A percentile compares a stretch with the other conserved stretches of the same genome.
phyloP scores from a whole-genome alignment of 2,797 vertebrate species.

The Cuculus canorus region DNA sequence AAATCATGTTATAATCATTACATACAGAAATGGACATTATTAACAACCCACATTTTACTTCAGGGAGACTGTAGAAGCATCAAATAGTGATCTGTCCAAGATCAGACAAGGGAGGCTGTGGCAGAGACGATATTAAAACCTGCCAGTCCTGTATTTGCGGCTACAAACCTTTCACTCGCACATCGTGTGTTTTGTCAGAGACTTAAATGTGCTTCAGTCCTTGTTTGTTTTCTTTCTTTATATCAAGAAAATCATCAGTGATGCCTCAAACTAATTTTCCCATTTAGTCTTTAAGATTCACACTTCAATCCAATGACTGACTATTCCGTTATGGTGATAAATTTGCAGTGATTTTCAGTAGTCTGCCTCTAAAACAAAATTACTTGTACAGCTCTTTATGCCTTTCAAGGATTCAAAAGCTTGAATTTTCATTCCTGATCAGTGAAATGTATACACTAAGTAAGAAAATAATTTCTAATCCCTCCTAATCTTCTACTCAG shows the following conservation, averaged over 20 bases:
- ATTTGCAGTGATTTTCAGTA: background rate
- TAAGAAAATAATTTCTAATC: background rate
- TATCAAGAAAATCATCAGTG: background rate
- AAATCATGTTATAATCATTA: conserved; percentile 2
- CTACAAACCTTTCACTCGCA: background rate
- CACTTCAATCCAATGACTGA: background rate
- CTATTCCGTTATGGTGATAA: background rate
- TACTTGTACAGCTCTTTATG: background rate
- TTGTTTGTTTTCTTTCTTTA: background rate
- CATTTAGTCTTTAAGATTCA: background rate
- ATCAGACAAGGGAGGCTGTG: background rate
- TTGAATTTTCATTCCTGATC: conserved; percentile 25
- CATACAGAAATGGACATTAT: background rate
- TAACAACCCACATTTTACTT: conserved; percentile 1
- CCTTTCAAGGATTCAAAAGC: background rate
- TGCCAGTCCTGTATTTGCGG: background rate
- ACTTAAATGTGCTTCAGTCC: background rate
- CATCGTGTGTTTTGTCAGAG: background rate
- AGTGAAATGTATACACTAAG: background rate
- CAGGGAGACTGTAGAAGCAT: background rate
- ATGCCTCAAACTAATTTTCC: background rate
- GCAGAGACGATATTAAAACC: background rate
- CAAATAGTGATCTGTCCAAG: background rate
- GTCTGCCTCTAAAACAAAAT: background rate
- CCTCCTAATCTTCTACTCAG: background rate